Evolutionary conservation across 2,113 vertebrate genomes (phyloP).

Genomic region (Anas platyrhynchos): DNA sequence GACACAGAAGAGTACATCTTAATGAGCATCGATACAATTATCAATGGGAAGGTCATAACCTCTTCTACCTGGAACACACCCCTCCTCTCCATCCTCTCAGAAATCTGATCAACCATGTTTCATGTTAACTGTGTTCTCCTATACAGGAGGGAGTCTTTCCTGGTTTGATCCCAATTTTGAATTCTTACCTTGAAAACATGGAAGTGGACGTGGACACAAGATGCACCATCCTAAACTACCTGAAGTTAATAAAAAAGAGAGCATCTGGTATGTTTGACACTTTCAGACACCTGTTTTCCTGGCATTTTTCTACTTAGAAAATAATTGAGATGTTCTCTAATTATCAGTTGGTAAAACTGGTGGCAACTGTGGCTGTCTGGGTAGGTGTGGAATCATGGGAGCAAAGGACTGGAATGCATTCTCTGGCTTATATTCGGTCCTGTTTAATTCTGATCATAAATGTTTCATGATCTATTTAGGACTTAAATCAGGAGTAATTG

Average conservation of each 20-base stretch:
- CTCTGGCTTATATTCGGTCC: neutral
- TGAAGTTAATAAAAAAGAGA: constrained; percentile 97
- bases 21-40: constrained; percentile 90
- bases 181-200: constrained; percentile 98
- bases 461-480: neutral
- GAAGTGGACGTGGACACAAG: constrained; percentile 98
- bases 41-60: too few species aligned
- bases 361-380: neutral
- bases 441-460: neutral
- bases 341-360: neutral
- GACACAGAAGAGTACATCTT: constrained; percentile 85
- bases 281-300: neutral
- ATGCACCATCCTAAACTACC: constrained; percentile 96
- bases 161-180: constrained; percentile 95
- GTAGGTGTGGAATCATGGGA: neutral
- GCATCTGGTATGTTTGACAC: constrained; percentile 86
- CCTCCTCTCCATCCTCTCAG: neutral
- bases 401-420: neutral
- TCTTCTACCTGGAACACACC: neutral
- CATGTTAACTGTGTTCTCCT: constrained; percentile 17
- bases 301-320: neutral
- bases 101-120: neutral
- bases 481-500: neutral
- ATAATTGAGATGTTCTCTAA: neutral
- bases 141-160: constrained; percentile 94